A percentile compares a stretch with the other conserved stretches of the same genome.
phyloP scores from a whole-genome alignment of 2,797 vertebrate species.

The Acridotheres tristis region DNA sequence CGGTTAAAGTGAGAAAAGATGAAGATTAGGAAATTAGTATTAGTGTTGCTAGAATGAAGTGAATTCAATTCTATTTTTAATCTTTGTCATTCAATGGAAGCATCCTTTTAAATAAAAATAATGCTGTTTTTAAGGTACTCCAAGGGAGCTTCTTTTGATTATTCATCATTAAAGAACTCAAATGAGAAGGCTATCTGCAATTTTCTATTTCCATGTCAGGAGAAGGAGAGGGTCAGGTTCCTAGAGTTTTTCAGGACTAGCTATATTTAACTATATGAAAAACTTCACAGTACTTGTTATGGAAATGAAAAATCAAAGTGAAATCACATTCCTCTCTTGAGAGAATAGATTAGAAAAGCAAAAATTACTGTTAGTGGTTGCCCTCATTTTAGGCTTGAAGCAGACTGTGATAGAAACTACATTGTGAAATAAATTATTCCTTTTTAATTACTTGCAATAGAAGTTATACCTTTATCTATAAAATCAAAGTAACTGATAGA shows the following conservation, averaged over 20 bases:
- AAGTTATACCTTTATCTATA: conserved; percentile 63
- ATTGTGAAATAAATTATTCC: conserved; percentile 67
- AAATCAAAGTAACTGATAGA: conserved; percentile 66
- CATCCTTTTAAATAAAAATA: neutral
- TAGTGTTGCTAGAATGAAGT: neutral
- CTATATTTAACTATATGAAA: neutral
- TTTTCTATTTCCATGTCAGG: neutral
- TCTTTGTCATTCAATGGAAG: neutral
- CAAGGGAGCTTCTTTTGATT: neutral
- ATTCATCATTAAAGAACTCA: neutral
- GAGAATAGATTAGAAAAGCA: conserved; percentile 47
- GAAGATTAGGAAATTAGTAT: neutral
- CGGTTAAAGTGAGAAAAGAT: neutral
- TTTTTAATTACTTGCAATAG: conserved; percentile 64
- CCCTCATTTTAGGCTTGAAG: conserved; percentile 62
- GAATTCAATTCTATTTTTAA: neutral
- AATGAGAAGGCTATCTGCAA: neutral
- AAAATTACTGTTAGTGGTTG: conserved; percentile 38
- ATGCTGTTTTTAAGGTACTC: neutral
- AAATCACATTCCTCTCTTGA: conserved; percentile 33
- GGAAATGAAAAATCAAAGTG: conserved; percentile 55
- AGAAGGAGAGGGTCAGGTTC: neutral
- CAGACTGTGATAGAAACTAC: conserved; percentile 44
- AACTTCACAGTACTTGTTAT: conserved; percentile 20
- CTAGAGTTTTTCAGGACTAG: neutral